Percentiles rank a stretch among this genome's conserved stretches.
These are phyloP conservation scores for Lerista edwardsae DNA, from an alignment of 2,797 vertebrate genomes.

Conservation along the genomic window DNA sequence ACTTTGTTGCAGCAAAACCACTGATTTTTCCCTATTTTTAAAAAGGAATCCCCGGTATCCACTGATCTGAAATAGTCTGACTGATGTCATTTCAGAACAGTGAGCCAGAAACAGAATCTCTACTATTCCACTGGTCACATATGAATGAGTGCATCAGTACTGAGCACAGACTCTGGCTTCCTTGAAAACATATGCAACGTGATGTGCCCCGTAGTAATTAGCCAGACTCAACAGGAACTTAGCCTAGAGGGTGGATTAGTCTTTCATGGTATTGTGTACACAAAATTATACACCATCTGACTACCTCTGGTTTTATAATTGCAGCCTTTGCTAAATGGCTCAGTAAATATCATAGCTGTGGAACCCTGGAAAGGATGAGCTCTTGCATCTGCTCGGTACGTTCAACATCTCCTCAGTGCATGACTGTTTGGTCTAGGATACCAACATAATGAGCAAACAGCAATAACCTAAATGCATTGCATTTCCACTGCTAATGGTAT, in stretches of 20 bases:
- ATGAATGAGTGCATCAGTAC: background rate
- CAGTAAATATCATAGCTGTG: background rate
- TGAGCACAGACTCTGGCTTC: background rate
- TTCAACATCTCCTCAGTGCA: background rate
- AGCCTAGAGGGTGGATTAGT: constrained; percentile 6
- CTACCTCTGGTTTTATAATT: constrained; percentile 11
- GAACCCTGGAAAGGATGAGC: constrained; percentile 4
- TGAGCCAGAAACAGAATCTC: no score
- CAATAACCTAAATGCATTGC: background rate
- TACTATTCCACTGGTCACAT: background rate
- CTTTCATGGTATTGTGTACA: constrained; percentile 6
- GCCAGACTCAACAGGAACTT: constrained; percentile 10
- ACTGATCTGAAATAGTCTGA: no score
- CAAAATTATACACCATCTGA: constrained; percentile 13
- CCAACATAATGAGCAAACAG: background rate
- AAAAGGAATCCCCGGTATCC: no score
- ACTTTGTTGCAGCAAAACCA: no score
- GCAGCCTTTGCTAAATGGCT: constrained; percentile 13
- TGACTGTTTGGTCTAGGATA: background rate
- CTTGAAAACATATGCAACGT: background rate
- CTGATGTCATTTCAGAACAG: no score
- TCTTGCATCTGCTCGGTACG: background rate
- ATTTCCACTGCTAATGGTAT: background rate
- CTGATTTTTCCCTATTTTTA: no score
- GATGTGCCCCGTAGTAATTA: constrained; percentile 4